These are phyloP conservation scores for Drosophila sordidapex DNA, from an alignment of 2,888 invertebrate genomes.

Conservation along the genomic window DNA sequence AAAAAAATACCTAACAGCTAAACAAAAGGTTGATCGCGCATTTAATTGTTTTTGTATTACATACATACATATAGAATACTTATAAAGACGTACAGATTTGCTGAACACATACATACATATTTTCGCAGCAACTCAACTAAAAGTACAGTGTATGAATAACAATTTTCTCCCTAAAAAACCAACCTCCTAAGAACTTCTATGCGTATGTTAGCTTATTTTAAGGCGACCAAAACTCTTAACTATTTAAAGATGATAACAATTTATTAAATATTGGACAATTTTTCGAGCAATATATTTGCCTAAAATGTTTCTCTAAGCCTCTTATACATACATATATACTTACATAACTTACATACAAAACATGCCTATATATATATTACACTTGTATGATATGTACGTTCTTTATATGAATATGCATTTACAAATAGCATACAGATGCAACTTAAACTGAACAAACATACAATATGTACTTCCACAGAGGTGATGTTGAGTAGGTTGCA, in stretches of 20 bases:
- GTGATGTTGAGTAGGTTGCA: conserved; percentile 3
- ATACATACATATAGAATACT: conserved; percentile 32
- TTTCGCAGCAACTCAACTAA: conserved; percentile 31
- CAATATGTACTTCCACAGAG: conserved; percentile 28
- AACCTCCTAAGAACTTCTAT: conserved; percentile 38
- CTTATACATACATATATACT: conserved; percentile 54
- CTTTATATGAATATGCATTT: conserved; percentile 22
- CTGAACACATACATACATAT: conserved; percentile 39
- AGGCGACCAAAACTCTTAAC: conserved; percentile 60
- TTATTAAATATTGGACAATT: conserved; percentile 58
- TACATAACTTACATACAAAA: conserved; percentile 16
- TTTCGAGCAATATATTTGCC: conserved; percentile 80
- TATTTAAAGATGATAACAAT: conserved; percentile 51
- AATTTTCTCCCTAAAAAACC: conserved; percentile 31
- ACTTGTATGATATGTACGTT: conserved; percentile 9
- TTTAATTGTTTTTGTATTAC: conserved; percentile 62
- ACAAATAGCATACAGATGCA: conserved; percentile 9
- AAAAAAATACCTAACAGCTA: conserved; percentile 39
- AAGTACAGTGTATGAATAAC: conserved; percentile 12
- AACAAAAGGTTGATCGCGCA: conserved; percentile 75
- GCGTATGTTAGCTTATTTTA: conserved; percentile 56
- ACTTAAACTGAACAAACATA: conserved; percentile 13
- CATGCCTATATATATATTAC: conserved; percentile 13
- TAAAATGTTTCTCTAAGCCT: conserved; percentile 72
- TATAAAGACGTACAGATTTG: conserved; percentile 36